A percentile compares a stretch with the other conserved stretches of the same genome.
Evolutionary conservation across 2,888 invertebrate genomes (phyloP).

Genomic region (Amblyjoppa proteus): DNA sequence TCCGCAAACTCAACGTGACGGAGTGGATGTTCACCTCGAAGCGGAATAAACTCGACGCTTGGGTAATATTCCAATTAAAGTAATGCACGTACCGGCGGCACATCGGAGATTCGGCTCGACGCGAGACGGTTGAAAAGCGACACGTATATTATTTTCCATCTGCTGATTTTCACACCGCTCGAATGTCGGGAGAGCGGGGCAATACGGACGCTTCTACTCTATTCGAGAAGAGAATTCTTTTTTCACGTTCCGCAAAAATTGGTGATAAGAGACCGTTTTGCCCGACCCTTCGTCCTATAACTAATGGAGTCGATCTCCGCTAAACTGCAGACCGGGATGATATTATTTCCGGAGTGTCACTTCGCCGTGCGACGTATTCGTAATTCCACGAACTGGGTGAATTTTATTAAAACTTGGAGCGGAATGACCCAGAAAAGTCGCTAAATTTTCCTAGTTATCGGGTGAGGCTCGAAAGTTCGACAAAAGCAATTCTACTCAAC

Average conservation of each 20-base stretch:
- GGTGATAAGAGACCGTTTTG: background rate
- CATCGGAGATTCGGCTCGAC: background rate
- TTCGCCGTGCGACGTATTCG: background rate
- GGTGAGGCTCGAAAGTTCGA: background rate
- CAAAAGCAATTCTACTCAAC: background rate
- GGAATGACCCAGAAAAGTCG: conserved; percentile 9
- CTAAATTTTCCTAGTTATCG: background rate
- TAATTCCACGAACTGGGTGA: background rate
- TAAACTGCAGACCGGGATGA: background rate
- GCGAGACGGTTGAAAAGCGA: background rate
- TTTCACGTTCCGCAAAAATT: background rate
- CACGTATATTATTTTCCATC: background rate
- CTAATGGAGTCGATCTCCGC: background rate
- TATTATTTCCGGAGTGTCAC: background rate
- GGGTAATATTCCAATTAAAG: conserved; percentile 8
- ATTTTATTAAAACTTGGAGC: conserved; percentile 8
- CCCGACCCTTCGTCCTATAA: background rate
- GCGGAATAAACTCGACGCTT: background rate
- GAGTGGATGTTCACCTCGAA: conserved; percentile 5
- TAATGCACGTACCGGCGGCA: background rate
- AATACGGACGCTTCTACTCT: background rate
- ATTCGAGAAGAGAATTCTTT: background rate
- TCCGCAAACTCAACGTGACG: conserved; percentile 8
- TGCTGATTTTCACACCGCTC: background rate
- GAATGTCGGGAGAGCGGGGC: background rate